Conservation (phyloP, 1,140 invertebrate genomes). For the Neelides sp. region DNA sequence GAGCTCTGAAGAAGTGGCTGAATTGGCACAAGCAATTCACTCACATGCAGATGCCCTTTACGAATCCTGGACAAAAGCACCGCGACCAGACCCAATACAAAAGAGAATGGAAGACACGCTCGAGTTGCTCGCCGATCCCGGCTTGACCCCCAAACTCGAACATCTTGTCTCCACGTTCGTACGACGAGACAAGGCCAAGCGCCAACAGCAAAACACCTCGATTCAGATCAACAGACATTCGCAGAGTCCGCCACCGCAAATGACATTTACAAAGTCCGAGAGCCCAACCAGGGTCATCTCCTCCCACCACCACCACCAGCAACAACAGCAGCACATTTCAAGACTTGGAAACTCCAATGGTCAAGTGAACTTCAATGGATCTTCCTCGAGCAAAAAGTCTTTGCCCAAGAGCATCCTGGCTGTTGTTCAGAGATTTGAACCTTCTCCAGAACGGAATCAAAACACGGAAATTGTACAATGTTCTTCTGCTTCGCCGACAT, state of each 20-base stretch:
- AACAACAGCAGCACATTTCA: conserved; percentile 6
- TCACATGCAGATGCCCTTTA: conserved; percentile 30
- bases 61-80: conserved; percentile 29
- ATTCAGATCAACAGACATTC: too few species aligned
- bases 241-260: background rate
- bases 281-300: background rate
- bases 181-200: conserved; percentile 22
- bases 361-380: conserved; percentile 1
- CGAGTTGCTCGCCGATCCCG: conserved; percentile 24
- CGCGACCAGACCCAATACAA: conserved; percentile 6
- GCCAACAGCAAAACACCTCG: conserved; percentile 6
- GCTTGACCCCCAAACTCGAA: conserved; percentile 22
- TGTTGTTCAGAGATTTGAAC: conserved; percentile 29
- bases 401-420: conserved; percentile 31
- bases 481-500: background rate
- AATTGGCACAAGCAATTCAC: conserved; percentile 30
- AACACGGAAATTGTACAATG: background rate
- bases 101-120: conserved; percentile 30
- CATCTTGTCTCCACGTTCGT: conserved; percentile 30
- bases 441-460: background rate
- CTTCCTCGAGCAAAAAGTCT: conserved; percentile 14
- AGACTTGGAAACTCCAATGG: background rate
- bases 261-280: background rate
- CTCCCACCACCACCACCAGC: background rate
- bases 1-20: conserved; percentile 30